A percentile compares a stretch with the other conserved stretches of the same genome.
These are phyloP conservation scores for Microchrysa polita DNA, from an alignment of 2,888 invertebrate genomes.

Conservation along the genomic window DNA sequence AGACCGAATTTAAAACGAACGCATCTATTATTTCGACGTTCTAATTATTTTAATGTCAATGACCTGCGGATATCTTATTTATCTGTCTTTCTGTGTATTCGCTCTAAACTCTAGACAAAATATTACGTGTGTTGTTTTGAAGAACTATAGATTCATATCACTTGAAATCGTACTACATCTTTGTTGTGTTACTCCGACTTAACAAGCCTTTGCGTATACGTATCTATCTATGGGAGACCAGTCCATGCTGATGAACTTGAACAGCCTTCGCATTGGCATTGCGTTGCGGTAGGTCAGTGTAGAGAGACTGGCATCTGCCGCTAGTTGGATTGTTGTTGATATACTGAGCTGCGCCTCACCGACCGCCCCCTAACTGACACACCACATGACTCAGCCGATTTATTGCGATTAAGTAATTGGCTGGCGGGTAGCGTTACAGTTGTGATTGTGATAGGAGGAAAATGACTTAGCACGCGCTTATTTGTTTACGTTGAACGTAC, in stretches of 20 bases:
- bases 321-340: not conserved
- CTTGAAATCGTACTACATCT: too few species aligned
- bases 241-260: conserved; percentile 33
- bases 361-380: conserved; percentile 27
- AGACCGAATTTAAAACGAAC: too few species aligned
- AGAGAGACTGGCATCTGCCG: conserved; percentile 21
- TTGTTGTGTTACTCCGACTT: too few species aligned
- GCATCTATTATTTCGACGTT: too few species aligned
- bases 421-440: not conserved
- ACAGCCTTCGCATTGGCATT: conserved; percentile 43
- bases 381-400: conserved; percentile 7
- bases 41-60: too few species aligned
- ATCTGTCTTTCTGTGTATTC: too few species aligned
- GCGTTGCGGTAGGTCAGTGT: conserved; percentile 42
- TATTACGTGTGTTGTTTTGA: too few species aligned
- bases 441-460: not conserved
- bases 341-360: not conserved
- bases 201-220: not conserved
- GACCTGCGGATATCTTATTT: too few species aligned
- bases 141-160: too few species aligned
- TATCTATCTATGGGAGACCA: not conserved
- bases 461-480: conserved; percentile 18
- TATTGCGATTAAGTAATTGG: conserved; percentile 36
- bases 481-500: conserved; percentile 22
- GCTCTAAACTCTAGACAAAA: too few species aligned